Conservation (phyloP, 2,888 invertebrate species). For the Heterodera filipjevi region DNA sequence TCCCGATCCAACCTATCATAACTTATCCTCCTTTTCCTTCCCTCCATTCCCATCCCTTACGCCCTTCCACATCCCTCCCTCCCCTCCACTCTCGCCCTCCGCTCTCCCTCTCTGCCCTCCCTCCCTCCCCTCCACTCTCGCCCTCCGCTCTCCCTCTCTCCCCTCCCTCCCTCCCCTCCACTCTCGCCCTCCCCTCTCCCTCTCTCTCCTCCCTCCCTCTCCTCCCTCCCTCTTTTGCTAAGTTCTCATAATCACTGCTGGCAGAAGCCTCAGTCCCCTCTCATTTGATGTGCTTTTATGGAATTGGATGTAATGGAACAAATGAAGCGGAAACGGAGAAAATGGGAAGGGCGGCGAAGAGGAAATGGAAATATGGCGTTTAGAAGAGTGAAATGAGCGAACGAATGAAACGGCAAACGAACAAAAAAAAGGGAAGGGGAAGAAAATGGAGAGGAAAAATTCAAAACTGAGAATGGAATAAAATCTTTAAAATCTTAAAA, state of each 20-base stretch:
- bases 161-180: too few species aligned
- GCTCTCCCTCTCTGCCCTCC: too few species aligned
- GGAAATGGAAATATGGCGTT: not conserved
- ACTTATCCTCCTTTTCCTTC: too few species aligned
- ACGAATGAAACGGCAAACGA: not conserved
- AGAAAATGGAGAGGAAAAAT: too few species aligned
- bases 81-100: too few species aligned
- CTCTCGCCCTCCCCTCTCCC: not conserved
- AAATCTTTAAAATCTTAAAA: too few species aligned
- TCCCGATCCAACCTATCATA: too few species aligned
- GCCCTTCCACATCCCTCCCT: too few species aligned
- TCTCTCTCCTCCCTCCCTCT: not conserved
- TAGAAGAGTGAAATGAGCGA: not conserved
- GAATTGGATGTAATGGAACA: slow-evolving; percentile 4
- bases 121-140: too few species aligned
- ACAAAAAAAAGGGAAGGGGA: not conserved
- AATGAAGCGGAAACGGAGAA: slow-evolving; percentile 1
- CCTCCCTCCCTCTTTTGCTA: not conserved
- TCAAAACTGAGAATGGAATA: too few species aligned
- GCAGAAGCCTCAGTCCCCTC: not conserved
- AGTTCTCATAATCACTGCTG: not conserved
- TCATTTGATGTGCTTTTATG: not conserved
- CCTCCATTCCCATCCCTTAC: too few species aligned
- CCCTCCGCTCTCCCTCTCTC: too few species aligned
- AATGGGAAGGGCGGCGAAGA: not conserved